A percentile compares a stretch with the other conserved stretches of the same genome.
phyloP scores from a whole-genome alignment of 37 sponge, comb jelly and placozoan genomes.

The Amphimedon queenslandica region DNA sequence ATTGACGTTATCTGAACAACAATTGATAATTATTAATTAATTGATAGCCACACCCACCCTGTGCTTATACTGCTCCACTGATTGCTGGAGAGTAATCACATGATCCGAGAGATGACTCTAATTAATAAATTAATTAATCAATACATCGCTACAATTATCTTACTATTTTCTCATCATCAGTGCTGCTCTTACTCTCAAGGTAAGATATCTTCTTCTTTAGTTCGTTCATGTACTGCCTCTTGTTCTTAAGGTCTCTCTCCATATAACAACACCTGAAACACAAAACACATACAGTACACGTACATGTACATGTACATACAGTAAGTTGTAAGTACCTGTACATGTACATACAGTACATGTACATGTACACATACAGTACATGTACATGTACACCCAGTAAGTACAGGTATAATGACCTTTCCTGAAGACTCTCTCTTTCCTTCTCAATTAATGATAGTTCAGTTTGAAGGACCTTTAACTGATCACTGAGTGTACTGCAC shows the following conservation, averaged over 20 bases:
- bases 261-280: too few relatives aligned
- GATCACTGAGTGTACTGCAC: too few relatives aligned
- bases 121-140: background rate
- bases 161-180: constrained; percentile 6
- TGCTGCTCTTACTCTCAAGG: background rate
- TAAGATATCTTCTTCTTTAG: constrained; percentile 18
- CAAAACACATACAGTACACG: too few relatives aligned
- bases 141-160: background rate
- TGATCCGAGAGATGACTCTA: constrained; percentile 14
- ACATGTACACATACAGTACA: too few relatives aligned
- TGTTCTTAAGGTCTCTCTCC: constrained; percentile 48
- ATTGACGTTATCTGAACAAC: constrained; percentile 13
- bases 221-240: constrained; percentile 28
- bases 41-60: constrained; percentile 16
- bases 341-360: too few relatives aligned
- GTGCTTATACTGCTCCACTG: constrained; percentile 17
- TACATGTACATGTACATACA: too few relatives aligned
- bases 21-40: background rate
- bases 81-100: background rate
- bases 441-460: too few relatives aligned
- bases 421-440: too few relatives aligned
- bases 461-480: too few relatives aligned
- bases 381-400: too few relatives aligned
- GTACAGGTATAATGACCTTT: too few relatives aligned
- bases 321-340: too few relatives aligned